Evolutionary conservation across 2,797 vertebrate species (phyloP).

Genomic region (Acestrorhynchus altus): DNA sequence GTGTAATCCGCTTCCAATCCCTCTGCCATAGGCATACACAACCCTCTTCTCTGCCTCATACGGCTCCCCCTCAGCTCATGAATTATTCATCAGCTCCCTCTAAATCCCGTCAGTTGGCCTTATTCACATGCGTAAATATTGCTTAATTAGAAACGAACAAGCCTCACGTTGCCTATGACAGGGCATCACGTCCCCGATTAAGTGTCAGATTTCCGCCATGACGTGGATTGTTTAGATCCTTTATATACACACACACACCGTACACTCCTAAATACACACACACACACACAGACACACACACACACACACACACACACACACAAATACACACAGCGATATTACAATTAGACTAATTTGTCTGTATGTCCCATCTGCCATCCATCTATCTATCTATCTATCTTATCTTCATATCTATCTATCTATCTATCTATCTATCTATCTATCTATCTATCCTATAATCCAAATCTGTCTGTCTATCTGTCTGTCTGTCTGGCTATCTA

Average conservation of each 20-base stretch:
- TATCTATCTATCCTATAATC: too few species aligned
- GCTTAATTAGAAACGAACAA: conserved; percentile 68
- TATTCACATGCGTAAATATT: conserved; percentile 71
- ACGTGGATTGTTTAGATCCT: conserved; percentile 24
- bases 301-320: neutral
- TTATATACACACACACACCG: conserved; percentile 47
- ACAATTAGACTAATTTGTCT: too few species aligned
- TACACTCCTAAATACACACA: conserved; percentile 9
- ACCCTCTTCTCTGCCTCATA: conserved; percentile 62
- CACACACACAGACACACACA: conserved; percentile 4
- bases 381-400: too few species aligned
- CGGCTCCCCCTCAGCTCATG: conserved; percentile 55
- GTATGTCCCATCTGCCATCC: too few species aligned
- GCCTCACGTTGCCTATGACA: conserved; percentile 53
- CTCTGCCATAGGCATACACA: conserved; percentile 48
- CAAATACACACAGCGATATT: too few species aligned
- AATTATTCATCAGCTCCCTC: conserved; percentile 63
- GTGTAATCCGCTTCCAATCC: conserved; percentile 45
- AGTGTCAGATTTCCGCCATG: conserved; percentile 53
- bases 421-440: neutral
- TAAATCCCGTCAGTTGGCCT: conserved; percentile 67
- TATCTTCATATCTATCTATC: too few species aligned
- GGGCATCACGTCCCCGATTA: conserved; percentile 42
- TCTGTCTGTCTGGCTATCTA: too few species aligned
- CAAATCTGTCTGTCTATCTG: too few species aligned